Evolutionary conservation across 2,888 invertebrate species (phyloP), one percentile per base, ranked within the genome.

Genomic region (Melipona bicolor): DNA sequence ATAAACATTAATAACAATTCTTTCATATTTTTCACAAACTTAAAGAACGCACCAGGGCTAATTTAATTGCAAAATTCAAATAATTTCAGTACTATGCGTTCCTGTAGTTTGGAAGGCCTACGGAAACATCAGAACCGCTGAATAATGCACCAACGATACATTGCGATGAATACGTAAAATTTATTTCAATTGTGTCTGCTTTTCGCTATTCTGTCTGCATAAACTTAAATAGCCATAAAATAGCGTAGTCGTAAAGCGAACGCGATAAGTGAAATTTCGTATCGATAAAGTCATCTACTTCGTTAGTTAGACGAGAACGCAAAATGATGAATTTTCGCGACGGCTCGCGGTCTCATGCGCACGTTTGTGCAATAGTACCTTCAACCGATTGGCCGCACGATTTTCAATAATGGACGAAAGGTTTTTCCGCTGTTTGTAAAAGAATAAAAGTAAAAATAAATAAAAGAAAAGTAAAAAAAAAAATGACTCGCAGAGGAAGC

Each of bases 211-310:
- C 21, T 24, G 54, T 32, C 68, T 19, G 67, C n/a, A 56, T 75
- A 52, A 56, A 70, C 65, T 69, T 70, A 50, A 56, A 56, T 56
- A 36, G 17, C n/a, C 49, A 59, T 76, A 43, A 76, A 79, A 4
- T 56, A n/a, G n/a, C 36, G 24, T 27, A 43, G 19, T 15, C 50
- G 59, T 54, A 65, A 56, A 71, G 4, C 56, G 56, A 3, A 24
- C 56, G 17, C 65, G 80, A 67, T 65, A 43, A 80, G 50, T 67
- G 76, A 76, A 71, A 76, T 71, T 70, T 76, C 36, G 27, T 71
- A 77, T 67, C 71, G 17, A 71, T 76, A 67, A 76, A 80, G 65
- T 59, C 50, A 54, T 77, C 65, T 71, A 65, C 43, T 52, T 80
- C 64, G 76, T 79, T 43, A 52, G 32, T 4, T 0, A 43, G 54